A percentile compares a stretch with the other conserved stretches of the same genome.
These are phyloP conservation scores for Corythornis leucogaster DNA, from an alignment of 2,797 vertebrate genomes.

Conservation along the genomic window DNA sequence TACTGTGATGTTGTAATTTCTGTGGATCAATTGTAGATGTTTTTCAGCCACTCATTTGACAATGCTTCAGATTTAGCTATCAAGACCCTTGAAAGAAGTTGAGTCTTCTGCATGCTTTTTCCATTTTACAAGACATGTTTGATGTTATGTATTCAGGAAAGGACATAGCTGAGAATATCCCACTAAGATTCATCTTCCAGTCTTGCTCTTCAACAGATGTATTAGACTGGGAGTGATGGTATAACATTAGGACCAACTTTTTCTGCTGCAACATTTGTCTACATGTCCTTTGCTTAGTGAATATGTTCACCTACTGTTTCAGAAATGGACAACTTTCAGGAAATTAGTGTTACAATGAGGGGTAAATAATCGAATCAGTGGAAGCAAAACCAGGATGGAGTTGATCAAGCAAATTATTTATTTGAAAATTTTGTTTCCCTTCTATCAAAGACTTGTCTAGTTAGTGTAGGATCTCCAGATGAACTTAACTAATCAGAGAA, in stretches of 20 bases:
- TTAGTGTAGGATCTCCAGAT: neutral
- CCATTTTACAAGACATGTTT: neutral
- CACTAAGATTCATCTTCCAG: neutral
- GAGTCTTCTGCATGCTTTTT: neutral
- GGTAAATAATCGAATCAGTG: neutral
- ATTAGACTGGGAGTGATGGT: neutral
- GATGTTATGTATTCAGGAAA: neutral
- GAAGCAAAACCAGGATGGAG: neutral
- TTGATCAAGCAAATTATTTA: neutral
- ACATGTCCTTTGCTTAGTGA: neutral
- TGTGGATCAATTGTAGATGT: neutral
- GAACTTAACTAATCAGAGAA: neutral
- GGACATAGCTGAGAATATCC: neutral
- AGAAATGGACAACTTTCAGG: neutral
- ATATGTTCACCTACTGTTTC: neutral
- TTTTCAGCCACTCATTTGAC: neutral
- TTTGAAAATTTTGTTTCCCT: neutral
- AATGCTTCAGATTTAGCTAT: neutral
- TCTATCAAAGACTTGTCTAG: neutral
- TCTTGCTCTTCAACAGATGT: neutral
- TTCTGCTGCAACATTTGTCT: neutral
- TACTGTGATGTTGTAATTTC: neutral
- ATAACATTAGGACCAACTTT: neutral
- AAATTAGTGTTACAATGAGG: neutral
- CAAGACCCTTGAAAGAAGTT: neutral